A percentile compares a stretch with the other conserved stretches of the same genome.
These are phyloP conservation scores for Agrochola lychnidis DNA, from an alignment of 2,888 invertebrate species.

Conservation along the genomic window DNA sequence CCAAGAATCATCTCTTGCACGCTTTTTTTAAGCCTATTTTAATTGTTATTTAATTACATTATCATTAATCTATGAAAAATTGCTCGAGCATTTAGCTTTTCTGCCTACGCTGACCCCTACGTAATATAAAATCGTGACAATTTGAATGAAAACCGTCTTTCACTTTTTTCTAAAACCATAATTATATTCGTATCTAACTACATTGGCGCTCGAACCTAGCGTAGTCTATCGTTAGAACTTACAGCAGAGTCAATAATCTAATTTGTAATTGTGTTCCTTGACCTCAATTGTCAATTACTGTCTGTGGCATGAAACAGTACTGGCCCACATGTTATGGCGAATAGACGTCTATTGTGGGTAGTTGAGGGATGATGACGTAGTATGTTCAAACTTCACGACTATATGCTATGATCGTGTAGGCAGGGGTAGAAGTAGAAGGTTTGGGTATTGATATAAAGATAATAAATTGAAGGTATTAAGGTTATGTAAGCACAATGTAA, in stretches of 20 bases:
- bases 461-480: not conserved
- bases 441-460: not conserved
- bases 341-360: conserved; percentile 13
- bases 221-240: conserved; percentile 53
- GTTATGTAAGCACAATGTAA: not conserved
- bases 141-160: not conserved
- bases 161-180: not conserved
- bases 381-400: not conserved
- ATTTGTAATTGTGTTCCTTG: conserved; percentile 81
- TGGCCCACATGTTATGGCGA: conserved; percentile 45
- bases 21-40: not conserved
- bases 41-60: not conserved
- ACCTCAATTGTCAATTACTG: conserved; percentile 74
- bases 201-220: conserved; percentile 28
- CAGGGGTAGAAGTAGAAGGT: conserved; percentile 1
- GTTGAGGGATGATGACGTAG: conserved; percentile 8
- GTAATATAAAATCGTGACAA: not conserved
- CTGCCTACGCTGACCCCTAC: not conserved
- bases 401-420: not conserved
- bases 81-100: not conserved
- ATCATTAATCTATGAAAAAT: not conserved
- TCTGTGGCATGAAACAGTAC: conserved; percentile 48
- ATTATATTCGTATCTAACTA: not conserved
- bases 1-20: not conserved
- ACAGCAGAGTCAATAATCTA: conserved; percentile 76